Conservation (phyloP, 1,140 invertebrate species). For the Trinorchestia longiramus region DNA sequence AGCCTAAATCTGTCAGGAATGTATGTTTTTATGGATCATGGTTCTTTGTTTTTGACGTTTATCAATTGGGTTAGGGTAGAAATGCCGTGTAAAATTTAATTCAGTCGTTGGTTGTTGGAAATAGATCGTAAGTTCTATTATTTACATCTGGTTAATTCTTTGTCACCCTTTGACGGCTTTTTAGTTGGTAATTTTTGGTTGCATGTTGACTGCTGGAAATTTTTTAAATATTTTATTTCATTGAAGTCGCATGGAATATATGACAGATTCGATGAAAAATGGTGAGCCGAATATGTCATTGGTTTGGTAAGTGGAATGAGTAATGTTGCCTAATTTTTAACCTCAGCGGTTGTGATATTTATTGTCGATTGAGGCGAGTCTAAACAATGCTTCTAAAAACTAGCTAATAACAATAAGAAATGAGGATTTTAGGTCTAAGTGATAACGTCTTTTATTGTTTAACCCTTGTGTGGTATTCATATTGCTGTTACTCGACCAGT, state of each 20-base stretch:
- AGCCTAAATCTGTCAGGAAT: background rate
- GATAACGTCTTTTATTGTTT: background rate
- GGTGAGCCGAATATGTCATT: background rate
- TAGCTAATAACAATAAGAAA: background rate
- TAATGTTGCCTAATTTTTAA: background rate
- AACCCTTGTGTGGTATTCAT: too few relatives aligned
- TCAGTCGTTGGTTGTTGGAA: background rate
- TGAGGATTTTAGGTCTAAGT: background rate
- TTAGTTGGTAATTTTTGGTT: too few relatives aligned
- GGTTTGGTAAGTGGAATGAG: background rate
- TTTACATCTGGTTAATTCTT: background rate
- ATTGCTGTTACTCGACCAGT: too few relatives aligned
- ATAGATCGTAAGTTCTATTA: background rate
- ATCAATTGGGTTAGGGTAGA: background rate
- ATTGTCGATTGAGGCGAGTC: background rate
- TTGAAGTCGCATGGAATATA: background rate
- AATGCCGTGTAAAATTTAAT: background rate
- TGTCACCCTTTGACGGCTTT: background rate
- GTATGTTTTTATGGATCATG: background rate
- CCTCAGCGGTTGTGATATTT: background rate
- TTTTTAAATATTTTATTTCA: background rate
- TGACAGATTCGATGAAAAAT: background rate
- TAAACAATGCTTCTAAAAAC: background rate
- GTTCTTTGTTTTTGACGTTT: background rate
- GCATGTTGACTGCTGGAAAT: background rate